Conservation (phyloP, 1,140 invertebrate species). For the Bombus sylvicola region DNA sequence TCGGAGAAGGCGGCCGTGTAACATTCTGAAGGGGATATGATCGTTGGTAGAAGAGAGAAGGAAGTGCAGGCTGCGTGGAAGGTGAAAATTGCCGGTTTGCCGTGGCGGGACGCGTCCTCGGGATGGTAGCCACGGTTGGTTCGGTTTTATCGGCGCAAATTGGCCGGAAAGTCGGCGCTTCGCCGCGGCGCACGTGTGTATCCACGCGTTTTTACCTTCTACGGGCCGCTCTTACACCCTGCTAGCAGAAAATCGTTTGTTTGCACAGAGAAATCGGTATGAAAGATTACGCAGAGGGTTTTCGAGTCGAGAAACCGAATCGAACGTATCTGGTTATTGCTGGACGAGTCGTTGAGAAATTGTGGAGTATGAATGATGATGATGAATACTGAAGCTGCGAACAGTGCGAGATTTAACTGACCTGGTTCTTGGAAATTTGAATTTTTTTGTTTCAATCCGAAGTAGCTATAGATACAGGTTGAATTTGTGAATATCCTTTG, state of each 20-base stretch:
- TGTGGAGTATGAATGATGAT: neutral
- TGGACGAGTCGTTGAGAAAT: neutral
- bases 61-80: slow-evolving; percentile 39
- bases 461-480: too few relatives aligned
- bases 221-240: neutral
- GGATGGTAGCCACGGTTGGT: slow-evolving; percentile 9
- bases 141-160: slow-evolving; percentile 74
- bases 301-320: neutral
- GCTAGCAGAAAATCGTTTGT: neutral
- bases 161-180: slow-evolving; percentile 65
- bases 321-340: neutral
- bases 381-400: neutral
- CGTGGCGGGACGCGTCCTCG: neutral
- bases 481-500: too few relatives aligned
- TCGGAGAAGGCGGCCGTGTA: slow-evolving; percentile 7
- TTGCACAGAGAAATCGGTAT: neutral
- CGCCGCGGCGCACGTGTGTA: slow-evolving; percentile 48
- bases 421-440: neutral
- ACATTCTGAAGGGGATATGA: neutral
- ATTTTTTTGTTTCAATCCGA: neutral
- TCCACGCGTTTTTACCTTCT: neutral
- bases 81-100: slow-evolving; percentile 75
- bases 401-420: neutral
- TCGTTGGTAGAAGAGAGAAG: neutral
- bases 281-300: neutral